Conservation (phyloP, 37 sponge, comb jelly and placozoan genomes). For the Spongilla lacustris region DNA sequence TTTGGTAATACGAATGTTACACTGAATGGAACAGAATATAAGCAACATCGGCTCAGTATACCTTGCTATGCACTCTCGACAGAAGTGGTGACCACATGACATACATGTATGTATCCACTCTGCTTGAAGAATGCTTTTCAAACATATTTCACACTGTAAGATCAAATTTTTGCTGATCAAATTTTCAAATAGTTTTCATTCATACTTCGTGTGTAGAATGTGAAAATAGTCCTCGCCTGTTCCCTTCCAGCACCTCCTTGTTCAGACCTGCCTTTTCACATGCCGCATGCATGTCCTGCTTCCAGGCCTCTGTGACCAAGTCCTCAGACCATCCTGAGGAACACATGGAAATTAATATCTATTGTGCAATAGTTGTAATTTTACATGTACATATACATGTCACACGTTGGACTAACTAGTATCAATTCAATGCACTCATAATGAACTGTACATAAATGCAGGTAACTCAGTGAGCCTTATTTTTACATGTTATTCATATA, state of each 20-base stretch:
- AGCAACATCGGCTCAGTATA: conserved; percentile 20
- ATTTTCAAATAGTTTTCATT: not conserved
- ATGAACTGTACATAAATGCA: no score
- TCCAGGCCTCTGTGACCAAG: conserved; percentile 64
- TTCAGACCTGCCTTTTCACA: conserved; percentile 66
- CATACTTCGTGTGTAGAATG: conserved; percentile 6
- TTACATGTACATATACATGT: no score
- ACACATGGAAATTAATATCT: not conserved
- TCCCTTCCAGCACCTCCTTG: not conserved
- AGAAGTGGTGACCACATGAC: conserved; percentile 78
- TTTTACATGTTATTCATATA: no score
- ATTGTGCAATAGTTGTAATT: no score
- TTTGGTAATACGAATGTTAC: no score
- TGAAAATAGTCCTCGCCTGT: not conserved
- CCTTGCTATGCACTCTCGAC: conserved; percentile 77
- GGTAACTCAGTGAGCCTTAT: no score
- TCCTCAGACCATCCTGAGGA: conserved; percentile 76
- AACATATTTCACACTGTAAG: conserved; percentile 54
- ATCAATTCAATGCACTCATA: no score
- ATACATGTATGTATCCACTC: conserved; percentile 11
- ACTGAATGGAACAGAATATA: no score
- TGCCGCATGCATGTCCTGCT: conserved; percentile 30
- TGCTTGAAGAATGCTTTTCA: conserved; percentile 9
- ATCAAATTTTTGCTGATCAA: not conserved
- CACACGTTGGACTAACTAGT: no score